phyloP scores from a whole-genome alignment of 2,888 invertebrate species.

The Apodemia zela region DNA sequence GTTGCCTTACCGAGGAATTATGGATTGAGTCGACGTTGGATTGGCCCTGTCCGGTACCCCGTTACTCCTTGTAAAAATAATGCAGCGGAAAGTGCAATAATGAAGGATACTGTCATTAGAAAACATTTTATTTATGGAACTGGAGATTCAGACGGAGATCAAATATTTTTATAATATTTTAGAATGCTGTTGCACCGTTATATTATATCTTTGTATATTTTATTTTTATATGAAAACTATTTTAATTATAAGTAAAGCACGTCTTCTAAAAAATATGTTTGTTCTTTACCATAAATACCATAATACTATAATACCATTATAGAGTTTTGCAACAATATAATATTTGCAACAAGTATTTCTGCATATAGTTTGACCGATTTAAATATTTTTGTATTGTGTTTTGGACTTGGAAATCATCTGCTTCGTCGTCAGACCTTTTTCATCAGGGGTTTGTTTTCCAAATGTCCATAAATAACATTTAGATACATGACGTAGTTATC shows the following conservation, averaged over 20 bases:
- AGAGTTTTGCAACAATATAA: too few species aligned
- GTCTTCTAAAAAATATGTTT: too few species aligned
- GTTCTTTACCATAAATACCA: too few species aligned
- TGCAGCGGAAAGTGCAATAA: conserved; percentile 53
- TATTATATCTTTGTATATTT: background rate
- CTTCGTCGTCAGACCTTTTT: too few species aligned
- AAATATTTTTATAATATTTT: conserved; percentile 79
- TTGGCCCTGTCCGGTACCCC: conserved; percentile 83
- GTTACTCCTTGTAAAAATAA: conserved; percentile 82
- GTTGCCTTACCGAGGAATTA: conserved; percentile 81
- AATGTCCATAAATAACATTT: too few species aligned
- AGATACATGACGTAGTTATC: too few species aligned
- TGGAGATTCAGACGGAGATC: conserved; percentile 82
- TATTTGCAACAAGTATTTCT: too few species aligned
- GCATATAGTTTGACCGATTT: too few species aligned
- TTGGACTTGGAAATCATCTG: too few species aligned
- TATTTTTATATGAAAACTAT: background rate
- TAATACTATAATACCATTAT: too few species aligned
- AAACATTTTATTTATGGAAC: conserved; percentile 73
- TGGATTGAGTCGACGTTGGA: conserved; percentile 81
- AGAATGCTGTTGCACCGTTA: background rate
- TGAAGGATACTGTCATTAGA: conserved; percentile 56
- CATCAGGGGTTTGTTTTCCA: too few species aligned
- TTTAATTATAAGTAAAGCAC: background rate
- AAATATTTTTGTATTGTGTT: too few species aligned